These are phyloP conservation scores for Neofelis nebulosa DNA, from an alignment of 2,113 vertebrate genomes.

Conservation along the genomic window DNA sequence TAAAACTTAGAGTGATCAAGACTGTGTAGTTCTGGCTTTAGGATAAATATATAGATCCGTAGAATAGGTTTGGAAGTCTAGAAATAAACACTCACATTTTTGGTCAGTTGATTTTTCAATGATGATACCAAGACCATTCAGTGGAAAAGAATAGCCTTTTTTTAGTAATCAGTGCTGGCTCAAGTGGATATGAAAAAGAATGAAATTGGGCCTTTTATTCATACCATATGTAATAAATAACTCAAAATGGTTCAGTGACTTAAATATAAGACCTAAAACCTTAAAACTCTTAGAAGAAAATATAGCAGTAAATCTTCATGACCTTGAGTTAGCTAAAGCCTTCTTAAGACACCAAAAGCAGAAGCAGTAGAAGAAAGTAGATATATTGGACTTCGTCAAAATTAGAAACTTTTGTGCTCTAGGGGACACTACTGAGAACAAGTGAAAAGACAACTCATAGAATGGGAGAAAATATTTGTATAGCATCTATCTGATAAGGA, in stretches of 20 bases:
- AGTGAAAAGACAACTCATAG: neutral
- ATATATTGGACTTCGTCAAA: neutral
- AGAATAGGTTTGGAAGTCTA: neutral
- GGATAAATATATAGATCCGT: neutral
- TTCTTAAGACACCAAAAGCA: neutral
- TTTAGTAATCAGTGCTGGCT: neutral
- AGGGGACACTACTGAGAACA: neutral
- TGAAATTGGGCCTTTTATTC: neutral
- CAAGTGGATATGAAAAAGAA: neutral
- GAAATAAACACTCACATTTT: neutral
- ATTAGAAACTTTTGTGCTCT: neutral
- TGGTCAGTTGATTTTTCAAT: neutral
- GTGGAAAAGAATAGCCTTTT: neutral
- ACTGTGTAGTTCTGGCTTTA: neutral
- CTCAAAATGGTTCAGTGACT: neutral
- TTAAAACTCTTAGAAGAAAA: neutral
- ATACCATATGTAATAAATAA: neutral
- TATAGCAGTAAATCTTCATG: neutral
- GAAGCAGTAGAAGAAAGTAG: neutral
- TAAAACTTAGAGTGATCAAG: neutral
- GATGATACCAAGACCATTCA: neutral
- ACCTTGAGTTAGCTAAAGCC: neutral
- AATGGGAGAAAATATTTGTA: neutral
- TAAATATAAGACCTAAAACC: neutral
- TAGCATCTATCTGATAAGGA: neutral